Evolutionary conservation across 2,113 vertebrate genomes (phyloP).

Genomic region (Sceloporus tristichus): DNA sequence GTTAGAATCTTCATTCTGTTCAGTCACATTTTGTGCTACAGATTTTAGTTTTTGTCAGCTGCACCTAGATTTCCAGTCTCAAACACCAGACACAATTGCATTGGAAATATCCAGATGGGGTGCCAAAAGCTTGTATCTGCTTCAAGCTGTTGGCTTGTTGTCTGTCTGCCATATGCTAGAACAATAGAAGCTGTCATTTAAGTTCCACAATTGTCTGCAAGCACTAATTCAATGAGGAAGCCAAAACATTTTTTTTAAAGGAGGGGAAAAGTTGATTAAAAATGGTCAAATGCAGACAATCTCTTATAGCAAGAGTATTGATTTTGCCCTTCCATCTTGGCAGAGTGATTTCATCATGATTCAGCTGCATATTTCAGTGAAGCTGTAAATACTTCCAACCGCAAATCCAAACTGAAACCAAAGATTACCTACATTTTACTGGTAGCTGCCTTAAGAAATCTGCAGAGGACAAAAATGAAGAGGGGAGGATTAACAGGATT

Average conservation of each 20-base stretch:
- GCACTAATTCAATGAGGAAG: slow-evolving; percentile 56
- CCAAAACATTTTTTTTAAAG: slow-evolving; percentile 33
- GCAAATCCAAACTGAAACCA: neutral
- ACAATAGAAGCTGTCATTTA: slow-evolving; percentile 68
- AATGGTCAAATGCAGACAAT: neutral
- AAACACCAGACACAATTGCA: slow-evolving; percentile 48
- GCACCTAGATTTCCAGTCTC: slow-evolving; percentile 43
- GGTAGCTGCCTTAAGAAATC: neutral
- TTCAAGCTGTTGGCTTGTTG: slow-evolving; percentile 49
- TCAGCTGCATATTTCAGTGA: neutral
- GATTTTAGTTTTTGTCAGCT: slow-evolving; percentile 50
- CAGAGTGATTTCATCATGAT: neutral
- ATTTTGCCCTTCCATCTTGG: neutral
- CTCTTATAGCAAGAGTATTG: neutral
- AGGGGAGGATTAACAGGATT: neutral
- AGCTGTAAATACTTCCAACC: neutral
- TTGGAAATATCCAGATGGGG: slow-evolving; percentile 50
- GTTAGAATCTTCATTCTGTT: neutral
- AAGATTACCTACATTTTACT: neutral
- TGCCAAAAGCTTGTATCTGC: slow-evolving; percentile 60
- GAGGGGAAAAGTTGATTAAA: neutral
- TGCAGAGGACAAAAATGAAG: neutral
- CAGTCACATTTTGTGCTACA: slow-evolving; percentile 33
- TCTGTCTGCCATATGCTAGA: slow-evolving; percentile 63
- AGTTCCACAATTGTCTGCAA: slow-evolving; percentile 49